Evolutionary conservation across 2,797 vertebrate genomes (phyloP).

Genomic region (Botia almorhae): DNA sequence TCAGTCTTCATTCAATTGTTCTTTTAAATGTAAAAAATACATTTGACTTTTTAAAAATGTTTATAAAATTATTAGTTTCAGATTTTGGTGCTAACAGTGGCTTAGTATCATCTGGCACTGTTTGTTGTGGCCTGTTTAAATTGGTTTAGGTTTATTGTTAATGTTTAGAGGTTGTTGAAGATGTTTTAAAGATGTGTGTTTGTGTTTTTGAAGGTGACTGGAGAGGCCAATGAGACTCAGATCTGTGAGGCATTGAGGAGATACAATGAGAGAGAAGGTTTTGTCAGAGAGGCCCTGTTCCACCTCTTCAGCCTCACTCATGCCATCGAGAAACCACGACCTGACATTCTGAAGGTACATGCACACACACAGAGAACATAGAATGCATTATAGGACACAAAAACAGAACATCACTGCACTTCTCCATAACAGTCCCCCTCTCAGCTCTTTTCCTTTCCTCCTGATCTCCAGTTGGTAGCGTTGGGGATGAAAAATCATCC

Average conservation of each 20-base stretch:
- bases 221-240: constrained; percentile 97
- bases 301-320: constrained; percentile 97
- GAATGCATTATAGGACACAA: too few species aligned
- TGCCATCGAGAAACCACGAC: constrained; percentile 94
- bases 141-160: background rate
- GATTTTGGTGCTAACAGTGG: too few species aligned
- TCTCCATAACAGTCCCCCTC: background rate
- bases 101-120: too few species aligned
- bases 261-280: constrained; percentile 96
- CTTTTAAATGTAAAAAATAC: too few species aligned
- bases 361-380: background rate
- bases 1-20: too few species aligned
- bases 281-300: constrained; percentile 96
- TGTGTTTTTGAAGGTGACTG: constrained; percentile 84
- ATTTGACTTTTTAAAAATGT: too few species aligned
- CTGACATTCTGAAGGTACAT: constrained; percentile 94
- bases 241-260: constrained; percentile 94
- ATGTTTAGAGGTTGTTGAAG: background rate
- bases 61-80: too few species aligned
- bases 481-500: constrained; percentile 96
- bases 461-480: constrained; percentile 86
- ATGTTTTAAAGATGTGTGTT: constrained; percentile 3
- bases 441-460: background rate
- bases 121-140: too few species aligned
- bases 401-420: background rate